Evolutionary conservation across 2,113 vertebrate genomes (phyloP), one percentile per base, ranked within the genome.

Genomic region (Stictonetta naevosa): DNA sequence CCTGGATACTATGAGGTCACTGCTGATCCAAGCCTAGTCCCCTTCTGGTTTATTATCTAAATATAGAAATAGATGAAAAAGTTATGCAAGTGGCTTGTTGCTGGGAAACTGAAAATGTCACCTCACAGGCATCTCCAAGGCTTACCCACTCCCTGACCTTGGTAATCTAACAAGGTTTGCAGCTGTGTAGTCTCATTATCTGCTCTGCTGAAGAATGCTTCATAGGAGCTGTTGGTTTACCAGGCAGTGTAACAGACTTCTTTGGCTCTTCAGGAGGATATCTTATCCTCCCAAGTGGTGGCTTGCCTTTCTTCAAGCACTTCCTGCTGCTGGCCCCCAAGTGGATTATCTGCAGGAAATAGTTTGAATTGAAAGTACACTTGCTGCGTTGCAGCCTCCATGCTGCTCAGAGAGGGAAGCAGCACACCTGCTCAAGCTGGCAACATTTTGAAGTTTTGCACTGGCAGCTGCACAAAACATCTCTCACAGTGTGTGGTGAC

Each of bases 1-100:
- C 94, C 56, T 93, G 90, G 92, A 93, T 92, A 96, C 92, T 86
- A 22, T 93, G 88, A 96, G 95, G 96, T 96, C 82, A 71, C 19
- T 7, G 4, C 36, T 85, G 87, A 91, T 92, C 89, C 46, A 23
- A 25, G 53, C 34, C 60, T 71, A 5, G 6, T 82, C 77, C 55
- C 44, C 63, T 89, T 93, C 93, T 85, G 85, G 55, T 86, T 90
- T 83, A 63, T 77, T 77, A 46, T 89, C 84, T 93, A 95, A 94
- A 93, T 94, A 93, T 52, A 95, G 84, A 80, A 77, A 77, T 42
- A 20, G n/a, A 44, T 4, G 18, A 44, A 88, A 83, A 91, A 88
- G 86, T 93, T 63, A 73, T 12, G 68, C 63, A 46, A 68, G 72
- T 17, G 75, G 44, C 42, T 71, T 6, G 85, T 96, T 93, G 92